These are phyloP conservation scores for Phymorhynchus buccinoides DNA, from an alignment of 1,140 invertebrate genomes.

Conservation along the genomic window DNA sequence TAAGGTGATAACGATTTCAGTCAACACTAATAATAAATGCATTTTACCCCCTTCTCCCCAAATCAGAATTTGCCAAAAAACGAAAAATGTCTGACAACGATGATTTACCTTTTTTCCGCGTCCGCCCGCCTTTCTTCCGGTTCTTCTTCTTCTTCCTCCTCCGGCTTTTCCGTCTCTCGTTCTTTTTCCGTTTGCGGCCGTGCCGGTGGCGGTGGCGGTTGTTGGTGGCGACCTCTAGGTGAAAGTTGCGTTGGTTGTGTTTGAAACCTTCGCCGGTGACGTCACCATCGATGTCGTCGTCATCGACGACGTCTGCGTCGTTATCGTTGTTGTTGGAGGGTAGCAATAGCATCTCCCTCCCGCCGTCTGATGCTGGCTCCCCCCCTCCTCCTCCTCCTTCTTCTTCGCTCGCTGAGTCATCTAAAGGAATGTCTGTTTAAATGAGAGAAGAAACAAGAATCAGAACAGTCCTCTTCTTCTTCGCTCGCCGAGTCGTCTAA, in stretches of 20 bases:
- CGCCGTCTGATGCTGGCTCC: too few species aligned
- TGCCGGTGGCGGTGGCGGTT: background rate
- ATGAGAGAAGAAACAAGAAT: too few species aligned
- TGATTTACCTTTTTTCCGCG: background rate
- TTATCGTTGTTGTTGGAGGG: background rate
- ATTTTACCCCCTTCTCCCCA: background rate
- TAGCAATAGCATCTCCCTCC: too few species aligned
- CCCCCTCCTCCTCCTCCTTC: background rate
- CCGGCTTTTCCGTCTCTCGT: background rate
- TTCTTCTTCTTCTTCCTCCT: conserved; percentile 1
- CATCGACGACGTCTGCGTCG: background rate
- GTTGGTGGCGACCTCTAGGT: background rate
- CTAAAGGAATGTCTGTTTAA: background rate
- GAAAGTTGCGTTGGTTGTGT: background rate
- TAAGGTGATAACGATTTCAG: too few species aligned
- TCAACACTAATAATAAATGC: too few species aligned
- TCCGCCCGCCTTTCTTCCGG: background rate
- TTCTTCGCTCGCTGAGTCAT: background rate
- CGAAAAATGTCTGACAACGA: too few species aligned
- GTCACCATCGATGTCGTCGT: background rate
- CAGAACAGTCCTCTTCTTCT: background rate
- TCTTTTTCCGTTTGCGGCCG: background rate
- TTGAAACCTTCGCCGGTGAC: too few species aligned
- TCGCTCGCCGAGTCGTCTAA: background rate
- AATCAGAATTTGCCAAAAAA: too few species aligned